phyloP scores from a whole-genome alignment of 2,113 vertebrate genomes.

The Anolis carolinensis region DNA sequence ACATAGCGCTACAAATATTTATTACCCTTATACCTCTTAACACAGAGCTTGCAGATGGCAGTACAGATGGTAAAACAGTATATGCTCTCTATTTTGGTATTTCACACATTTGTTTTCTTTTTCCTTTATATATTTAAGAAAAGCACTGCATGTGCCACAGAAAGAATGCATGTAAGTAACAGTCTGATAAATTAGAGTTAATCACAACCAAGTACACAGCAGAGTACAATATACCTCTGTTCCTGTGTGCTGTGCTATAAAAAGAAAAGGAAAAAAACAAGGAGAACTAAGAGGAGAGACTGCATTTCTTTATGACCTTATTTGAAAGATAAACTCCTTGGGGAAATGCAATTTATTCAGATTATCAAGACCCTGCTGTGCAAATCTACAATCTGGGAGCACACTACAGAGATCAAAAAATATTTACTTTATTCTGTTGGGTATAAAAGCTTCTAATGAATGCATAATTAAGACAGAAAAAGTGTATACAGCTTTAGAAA shows the following conservation, averaged over 20 bases:
- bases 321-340: conserved; percentile 87
- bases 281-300: conserved; percentile 77
- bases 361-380: conserved; percentile 88
- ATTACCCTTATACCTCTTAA: background rate
- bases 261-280: conserved; percentile 73
- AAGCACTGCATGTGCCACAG: conserved; percentile 56
- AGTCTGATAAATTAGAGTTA: conserved; percentile 71
- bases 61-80: conserved; percentile 2
- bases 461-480: conserved; percentile 86
- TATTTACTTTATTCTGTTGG: conserved; percentile 89
- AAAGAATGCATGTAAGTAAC: conserved; percentile 54
- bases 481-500: conserved; percentile 81
- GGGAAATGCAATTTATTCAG: conserved; percentile 88
- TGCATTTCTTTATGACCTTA: conserved; percentile 84
- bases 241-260: conserved; percentile 62
- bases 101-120: conserved; percentile 48
- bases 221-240: conserved; percentile 60
- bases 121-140: conserved; percentile 59
- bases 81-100: conserved; percentile 55
- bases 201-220: conserved; percentile 65
- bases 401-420: conserved; percentile 88
- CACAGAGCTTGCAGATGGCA: background rate
- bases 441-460: conserved; percentile 89
- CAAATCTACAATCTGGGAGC: conserved; percentile 88
- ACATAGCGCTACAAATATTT: background rate